phyloP scores from a whole-genome alignment of 2,888 invertebrate genomes.

The Cynaeus angustus region DNA sequence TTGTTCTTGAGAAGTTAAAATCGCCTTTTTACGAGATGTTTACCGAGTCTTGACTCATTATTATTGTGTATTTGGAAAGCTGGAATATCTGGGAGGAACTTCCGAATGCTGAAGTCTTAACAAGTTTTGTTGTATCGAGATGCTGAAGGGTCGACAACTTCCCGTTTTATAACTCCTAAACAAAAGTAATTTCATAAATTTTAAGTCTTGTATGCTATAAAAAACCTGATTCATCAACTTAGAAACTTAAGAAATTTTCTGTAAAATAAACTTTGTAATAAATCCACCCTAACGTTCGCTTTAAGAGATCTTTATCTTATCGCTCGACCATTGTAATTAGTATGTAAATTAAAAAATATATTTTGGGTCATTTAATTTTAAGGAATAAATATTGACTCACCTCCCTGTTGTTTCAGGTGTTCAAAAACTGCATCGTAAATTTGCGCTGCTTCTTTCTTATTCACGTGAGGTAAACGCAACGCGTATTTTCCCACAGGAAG shows the following conservation, averaged over 20 bases:
- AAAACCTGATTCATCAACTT: conserved; percentile 16
- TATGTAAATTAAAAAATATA: conserved; percentile 1
- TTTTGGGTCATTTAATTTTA: background rate
- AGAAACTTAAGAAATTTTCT: background rate
- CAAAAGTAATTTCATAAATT: conserved; percentile 30
- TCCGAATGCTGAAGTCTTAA: conserved; percentile 21
- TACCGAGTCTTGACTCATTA: conserved; percentile 13
- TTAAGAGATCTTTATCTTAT: conserved; percentile 3
- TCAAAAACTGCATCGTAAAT: background rate
- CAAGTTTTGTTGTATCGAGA: conserved; percentile 27
- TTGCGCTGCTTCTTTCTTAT: background rate
- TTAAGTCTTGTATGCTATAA: conserved; percentile 14
- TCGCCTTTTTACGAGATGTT: conserved; percentile 10
- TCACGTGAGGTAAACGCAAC: conserved; percentile 21
- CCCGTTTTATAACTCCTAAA: conserved; percentile 21
- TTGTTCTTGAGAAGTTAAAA: background rate
- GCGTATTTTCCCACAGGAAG: conserved; percentile 39
- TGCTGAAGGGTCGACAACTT: conserved; percentile 19
- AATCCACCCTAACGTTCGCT: background rate
- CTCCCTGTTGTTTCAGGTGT: background rate
- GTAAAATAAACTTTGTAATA: conserved; percentile 14
- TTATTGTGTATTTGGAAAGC: conserved; percentile 26
- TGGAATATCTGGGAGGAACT: conserved; percentile 23
- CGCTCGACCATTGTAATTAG: conserved; percentile 3
- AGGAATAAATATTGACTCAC: conserved; percentile 12